A percentile compares a stretch with the other conserved stretches of the same genome.
Conservation (phyloP, 1,140 invertebrate species). For the Bombus waltoni region DNA sequence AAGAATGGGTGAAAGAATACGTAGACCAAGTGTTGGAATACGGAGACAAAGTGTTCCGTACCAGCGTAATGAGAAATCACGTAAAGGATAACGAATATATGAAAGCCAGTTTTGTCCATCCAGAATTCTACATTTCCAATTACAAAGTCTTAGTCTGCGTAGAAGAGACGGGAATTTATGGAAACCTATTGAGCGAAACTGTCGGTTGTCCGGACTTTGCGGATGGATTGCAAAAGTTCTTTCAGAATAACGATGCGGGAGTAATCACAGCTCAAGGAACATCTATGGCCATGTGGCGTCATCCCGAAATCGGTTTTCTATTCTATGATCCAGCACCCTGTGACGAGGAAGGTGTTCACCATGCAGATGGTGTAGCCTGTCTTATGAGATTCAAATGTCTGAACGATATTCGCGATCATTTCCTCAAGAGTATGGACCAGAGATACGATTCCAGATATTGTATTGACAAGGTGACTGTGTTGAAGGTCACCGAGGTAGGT, state of each 20-base stretch:
- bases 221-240: conserved; percentile 68
- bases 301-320: conserved; percentile 56
- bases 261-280: conserved; percentile 71
- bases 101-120: conserved; percentile 62
- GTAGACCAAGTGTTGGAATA: conserved; percentile 70
- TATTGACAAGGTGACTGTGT: conserved; percentile 69
- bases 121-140: conserved; percentile 73
- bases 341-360: conserved; percentile 56
- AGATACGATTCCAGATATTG: conserved; percentile 70
- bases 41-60: conserved; percentile 73
- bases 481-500: conserved; percentile 47
- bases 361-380: conserved; percentile 60
- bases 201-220: conserved; percentile 67
- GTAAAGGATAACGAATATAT: conserved; percentile 67
- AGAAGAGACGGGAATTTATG: conserved; percentile 65
- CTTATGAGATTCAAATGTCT: conserved; percentile 67
- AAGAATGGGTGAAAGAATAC: conserved; percentile 64
- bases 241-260: conserved; percentile 62
- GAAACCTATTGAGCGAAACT: conserved; percentile 69
- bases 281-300: conserved; percentile 73
- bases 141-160: conserved; percentile 69
- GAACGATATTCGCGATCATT: conserved; percentile 62
- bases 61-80: conserved; percentile 58
- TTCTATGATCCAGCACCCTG: conserved; percentile 70
- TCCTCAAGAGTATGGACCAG: conserved; percentile 65